Conservation (phyloP, 1,140 invertebrate species). For the Vanessa tameamea region DNA sequence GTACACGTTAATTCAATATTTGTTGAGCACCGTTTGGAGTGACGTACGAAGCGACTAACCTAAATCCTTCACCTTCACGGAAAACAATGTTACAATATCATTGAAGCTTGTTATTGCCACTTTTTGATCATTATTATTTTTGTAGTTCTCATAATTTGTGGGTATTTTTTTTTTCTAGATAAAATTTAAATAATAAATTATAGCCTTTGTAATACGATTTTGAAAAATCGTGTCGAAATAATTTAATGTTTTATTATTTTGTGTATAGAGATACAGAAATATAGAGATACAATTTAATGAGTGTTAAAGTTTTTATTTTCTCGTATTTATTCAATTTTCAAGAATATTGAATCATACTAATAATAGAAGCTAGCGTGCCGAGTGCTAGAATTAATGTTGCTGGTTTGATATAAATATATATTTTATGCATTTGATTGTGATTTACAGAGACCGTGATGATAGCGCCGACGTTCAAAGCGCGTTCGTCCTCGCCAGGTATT, state of each 20-base stretch:
- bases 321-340: too few species aligned
- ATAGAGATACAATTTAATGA: too few species aligned
- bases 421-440: conserved; percentile 71
- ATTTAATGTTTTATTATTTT: too few species aligned
- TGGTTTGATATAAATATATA: not conserved
- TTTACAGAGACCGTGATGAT: conserved; percentile 87
- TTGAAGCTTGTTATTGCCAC: conserved; percentile 30
- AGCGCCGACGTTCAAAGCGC: conserved; percentile 89
- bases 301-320: too few species aligned
- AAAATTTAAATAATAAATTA: too few species aligned
- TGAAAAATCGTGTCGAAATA: too few species aligned
- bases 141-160: not conserved
- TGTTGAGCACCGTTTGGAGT: conserved; percentile 60
- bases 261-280: too few species aligned
- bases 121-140: not conserved
- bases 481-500: conserved; percentile 86
- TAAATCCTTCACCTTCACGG: conserved; percentile 67
- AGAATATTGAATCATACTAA: too few species aligned
- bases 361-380: too few species aligned
- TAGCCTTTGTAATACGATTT: too few species aligned
- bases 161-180: not conserved
- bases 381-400: not conserved
- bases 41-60: conserved; percentile 52
- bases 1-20: conserved; percentile 76
- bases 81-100: conserved; percentile 51